Base-by-base conservation (phyloP, 2,113 vertebrate genomes). In the Pomatorhinus ruficollis region DNA sequence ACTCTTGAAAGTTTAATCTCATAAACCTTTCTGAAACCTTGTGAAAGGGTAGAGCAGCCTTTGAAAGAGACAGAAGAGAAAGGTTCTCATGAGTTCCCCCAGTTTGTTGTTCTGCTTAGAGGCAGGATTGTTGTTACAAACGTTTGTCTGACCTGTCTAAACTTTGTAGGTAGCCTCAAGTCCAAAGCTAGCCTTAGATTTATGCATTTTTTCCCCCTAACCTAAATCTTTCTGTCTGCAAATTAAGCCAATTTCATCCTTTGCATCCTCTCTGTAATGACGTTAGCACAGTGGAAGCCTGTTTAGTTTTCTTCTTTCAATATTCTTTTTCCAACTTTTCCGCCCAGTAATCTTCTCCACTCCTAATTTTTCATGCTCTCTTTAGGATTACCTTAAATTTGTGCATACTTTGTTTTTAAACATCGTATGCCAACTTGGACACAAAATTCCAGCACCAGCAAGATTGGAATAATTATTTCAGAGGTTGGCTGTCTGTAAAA, bases 181-280 rank as follows among this genome's bases (percentile, higher is more conserved):
- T 90, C 87, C 78, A 83, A 92, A 90, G 33, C 40, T 24, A 72
- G 66, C 63, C 66, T 79, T 64, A 64, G 24, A 89, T 77, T 86
- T 77, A 65, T 77, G 49, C 42, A 25, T 79, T 87, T 93, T 69
- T 39, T 9, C 18, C 33, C n/a, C 65, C 56, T 44, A 92, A 87
- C 66, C 37, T 82, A 94, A 97, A 86, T 88, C 88, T 87, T 95
- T 83, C 92, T 95, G 70, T 86, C 90, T 95, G 82, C 75, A 86
- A 80, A 90, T 85, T 90, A 88, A 95, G 82, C 90, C 90, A 86
- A 45, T 83, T 93, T 93, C 90, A 93, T 93, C 90, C 95, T 90
- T 97, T 90, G 79, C 85, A 93, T 96, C 92, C 88, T 92, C 71
- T 88, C 81, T 83, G 53, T 76, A 88, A 87, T 92, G 79, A 95